A percentile compares a stretch with the other conserved stretches of the same genome.
Evolutionary conservation across 2,888 invertebrate species (phyloP).

Genomic region (Drosophila limbata): DNA sequence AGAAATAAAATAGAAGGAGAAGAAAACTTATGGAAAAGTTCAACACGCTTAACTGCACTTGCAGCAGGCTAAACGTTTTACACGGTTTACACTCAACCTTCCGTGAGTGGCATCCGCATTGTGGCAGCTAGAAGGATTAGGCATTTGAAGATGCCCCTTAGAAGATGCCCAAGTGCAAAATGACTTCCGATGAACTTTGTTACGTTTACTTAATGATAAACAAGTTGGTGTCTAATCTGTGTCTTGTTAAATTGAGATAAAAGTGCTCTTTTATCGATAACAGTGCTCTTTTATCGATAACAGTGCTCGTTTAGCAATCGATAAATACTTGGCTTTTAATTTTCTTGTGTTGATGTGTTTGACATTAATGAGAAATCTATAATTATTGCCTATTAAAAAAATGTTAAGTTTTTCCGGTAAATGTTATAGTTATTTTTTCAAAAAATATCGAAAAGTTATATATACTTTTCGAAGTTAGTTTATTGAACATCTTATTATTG

Average conservation of each 20-base stretch:
- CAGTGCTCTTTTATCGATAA: background rate
- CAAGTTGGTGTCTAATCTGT: background rate
- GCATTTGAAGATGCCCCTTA: background rate
- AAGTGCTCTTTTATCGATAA: background rate
- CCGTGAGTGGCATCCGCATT: constrained; percentile 8
- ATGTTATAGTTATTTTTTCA: background rate
- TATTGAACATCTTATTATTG: background rate
- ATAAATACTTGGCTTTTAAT: background rate
- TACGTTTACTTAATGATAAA: background rate
- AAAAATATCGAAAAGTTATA: background rate
- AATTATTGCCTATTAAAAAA: too few species aligned
- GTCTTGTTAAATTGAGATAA: background rate
- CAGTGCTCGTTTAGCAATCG: background rate
- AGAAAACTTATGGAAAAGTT: constrained; percentile 55
- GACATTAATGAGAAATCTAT: too few species aligned
- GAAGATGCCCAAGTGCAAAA: constrained; percentile 15
- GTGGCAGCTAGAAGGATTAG: constrained; percentile 1
- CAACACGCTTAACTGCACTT: constrained; percentile 63
- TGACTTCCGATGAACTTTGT: constrained; percentile 7
- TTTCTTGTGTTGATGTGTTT: too few species aligned
- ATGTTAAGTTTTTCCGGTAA: background rate
- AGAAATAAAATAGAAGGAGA: constrained; percentile 7
- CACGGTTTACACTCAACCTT: constrained; percentile 18
- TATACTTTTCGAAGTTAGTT: background rate
- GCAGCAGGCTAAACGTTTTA: constrained; percentile 57